Base-by-base conservation (phyloP, 2,797 vertebrate genomes). In the Cetoscarus ocellatus region DNA sequence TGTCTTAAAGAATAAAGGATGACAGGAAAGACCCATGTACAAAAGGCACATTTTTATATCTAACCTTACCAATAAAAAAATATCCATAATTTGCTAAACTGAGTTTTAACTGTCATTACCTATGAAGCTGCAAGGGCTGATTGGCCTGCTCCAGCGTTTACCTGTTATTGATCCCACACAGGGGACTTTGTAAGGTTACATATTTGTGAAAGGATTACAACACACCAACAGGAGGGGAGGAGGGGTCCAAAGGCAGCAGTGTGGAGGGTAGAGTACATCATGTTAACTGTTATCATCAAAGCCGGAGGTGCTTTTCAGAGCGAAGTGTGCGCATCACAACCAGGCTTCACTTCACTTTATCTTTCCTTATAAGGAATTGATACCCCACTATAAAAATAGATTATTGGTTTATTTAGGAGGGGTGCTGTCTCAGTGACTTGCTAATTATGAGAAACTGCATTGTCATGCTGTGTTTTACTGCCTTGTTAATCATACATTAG, bases 121-220 rank as follows among this genome's bases (percentile, higher is more conserved):
- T 59, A 54, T 53, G 34, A 74, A 61, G 34, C 70, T 54, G 49
- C 36, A 54, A 34, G 44, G 49, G 57, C 61, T 51, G 14, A 53
- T 57, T 59, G 48, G n/a, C 75, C 63, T 36, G 55, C 39, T 57
- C 45, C 34, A 44, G 67, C 19, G 49, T 73, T 82, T 64, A 70
- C 73, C 77, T 56, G 82, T 86, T 83, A 91, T 88, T 9, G 52
- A 87, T 86, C 81, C 10, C 73, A 52, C 66, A 15, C 45, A 6
- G 66, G 48, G 74, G 80, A 91, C 85, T 88, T 90, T 80, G 84
- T 61, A 50, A 83, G 69, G 62, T 87, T 65, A 80, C 65, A 83
- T 77, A 73, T 83, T 85, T 80, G 78, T 83, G 57, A 76, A 73
- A 39, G 27, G 73, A 66, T 91, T 86, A 66, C 80, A 69, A 87